Evolutionary conservation across 2,113 vertebrate genomes (phyloP).

Genomic region (Gobiocypris rarus): DNA sequence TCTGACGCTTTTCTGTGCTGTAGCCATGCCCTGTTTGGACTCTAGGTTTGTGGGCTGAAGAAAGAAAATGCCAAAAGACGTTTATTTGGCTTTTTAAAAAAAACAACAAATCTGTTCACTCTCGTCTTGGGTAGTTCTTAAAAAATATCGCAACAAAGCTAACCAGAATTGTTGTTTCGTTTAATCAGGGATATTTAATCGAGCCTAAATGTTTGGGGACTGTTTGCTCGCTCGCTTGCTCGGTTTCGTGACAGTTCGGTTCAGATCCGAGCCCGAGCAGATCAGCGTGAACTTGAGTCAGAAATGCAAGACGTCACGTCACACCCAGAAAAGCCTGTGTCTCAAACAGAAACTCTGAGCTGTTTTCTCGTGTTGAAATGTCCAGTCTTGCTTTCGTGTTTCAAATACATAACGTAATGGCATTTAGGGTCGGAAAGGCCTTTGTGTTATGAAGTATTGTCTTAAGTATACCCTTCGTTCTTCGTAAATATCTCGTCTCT

Average conservation of each 20-base stretch:
- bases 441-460: not conserved
- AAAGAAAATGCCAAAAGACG: not conserved
- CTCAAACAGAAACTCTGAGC: not conserved
- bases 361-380: not conserved
- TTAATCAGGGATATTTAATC: not conserved
- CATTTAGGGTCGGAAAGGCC: not conserved
- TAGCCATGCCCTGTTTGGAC: not conserved
- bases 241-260: not conserved
- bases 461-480: not conserved
- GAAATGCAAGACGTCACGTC: slow-evolving; percentile 27
- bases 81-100: not conserved
- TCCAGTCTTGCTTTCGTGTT: not conserved
- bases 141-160: not conserved
- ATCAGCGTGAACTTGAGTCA: slow-evolving; percentile 25
- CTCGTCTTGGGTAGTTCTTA: not conserved
- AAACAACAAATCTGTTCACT: not conserved
- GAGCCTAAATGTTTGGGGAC: not conserved
- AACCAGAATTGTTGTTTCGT: not conserved
- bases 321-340: slow-evolving; percentile 21
- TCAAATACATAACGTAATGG: not conserved
- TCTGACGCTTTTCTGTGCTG: not conserved
- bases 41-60: not conserved
- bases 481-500: not conserved
- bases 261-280: not conserved
- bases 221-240: not conserved